Conservation (phyloP, 2,888 invertebrate genomes). For the Eudemis profundana region DNA sequence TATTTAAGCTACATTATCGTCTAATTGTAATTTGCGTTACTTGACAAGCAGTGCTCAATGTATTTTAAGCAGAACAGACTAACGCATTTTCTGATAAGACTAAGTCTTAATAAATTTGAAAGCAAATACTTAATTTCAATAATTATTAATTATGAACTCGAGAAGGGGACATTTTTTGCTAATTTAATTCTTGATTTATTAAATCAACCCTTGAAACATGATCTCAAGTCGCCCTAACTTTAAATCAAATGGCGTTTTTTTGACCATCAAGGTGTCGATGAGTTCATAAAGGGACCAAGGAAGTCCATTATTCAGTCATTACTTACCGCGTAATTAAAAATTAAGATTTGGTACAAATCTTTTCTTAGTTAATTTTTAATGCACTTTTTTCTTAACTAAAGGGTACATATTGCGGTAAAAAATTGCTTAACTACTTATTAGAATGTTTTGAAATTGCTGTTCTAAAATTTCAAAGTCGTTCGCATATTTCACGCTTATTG, state of each 20-base stretch:
- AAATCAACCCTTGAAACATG: conserved; percentile 41
- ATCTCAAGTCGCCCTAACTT: conserved; percentile 47
- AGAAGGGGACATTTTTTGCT: conserved; percentile 37
- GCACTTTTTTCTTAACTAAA: conserved; percentile 53
- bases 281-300: conserved; percentile 64
- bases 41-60: too few relatives aligned
- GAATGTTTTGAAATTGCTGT: conserved; percentile 54
- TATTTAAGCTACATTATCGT: neutral
- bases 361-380: conserved; percentile 67
- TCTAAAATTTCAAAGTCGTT: conserved; percentile 7
- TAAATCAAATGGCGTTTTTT: conserved; percentile 60
- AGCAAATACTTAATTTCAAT: neutral
- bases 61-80: neutral
- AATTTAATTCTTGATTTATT: conserved; percentile 29
- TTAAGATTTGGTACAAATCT: conserved; percentile 61
- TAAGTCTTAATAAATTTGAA: neutral
- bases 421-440: conserved; percentile 71
- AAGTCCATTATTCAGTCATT: conserved; percentile 63
- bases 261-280: conserved; percentile 71
- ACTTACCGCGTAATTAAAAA: conserved; percentile 73
- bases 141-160: neutral
- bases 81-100: conserved; percentile 14
- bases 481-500: conserved; percentile 18
- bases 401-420: conserved; percentile 47
- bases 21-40: neutral